phyloP scores from a whole-genome alignment of 2,888 invertebrate genomes.

The Trimorus sp. region DNA sequence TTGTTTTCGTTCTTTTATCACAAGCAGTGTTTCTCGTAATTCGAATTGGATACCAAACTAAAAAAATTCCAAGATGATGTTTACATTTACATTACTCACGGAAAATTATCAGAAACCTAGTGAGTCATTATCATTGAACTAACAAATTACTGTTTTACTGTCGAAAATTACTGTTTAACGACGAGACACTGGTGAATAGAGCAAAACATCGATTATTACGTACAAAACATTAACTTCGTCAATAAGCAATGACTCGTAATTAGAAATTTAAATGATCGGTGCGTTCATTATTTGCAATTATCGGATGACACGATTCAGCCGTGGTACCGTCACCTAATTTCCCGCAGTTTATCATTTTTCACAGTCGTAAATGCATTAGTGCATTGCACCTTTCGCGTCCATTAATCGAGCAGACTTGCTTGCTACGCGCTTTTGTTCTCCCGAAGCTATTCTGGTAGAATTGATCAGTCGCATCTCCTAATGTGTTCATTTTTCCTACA shows the following conservation, averaged over 20 bases:
- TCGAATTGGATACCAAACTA: too few species aligned
- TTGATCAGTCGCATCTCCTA: background rate
- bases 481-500: background rate
- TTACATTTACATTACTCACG: too few species aligned
- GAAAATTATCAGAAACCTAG: too few species aligned
- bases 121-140: too few species aligned
- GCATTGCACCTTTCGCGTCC: background rate
- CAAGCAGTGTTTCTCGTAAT: too few species aligned
- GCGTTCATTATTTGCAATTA: constrained; percentile 50
- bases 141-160: too few species aligned
- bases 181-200: too few species aligned
- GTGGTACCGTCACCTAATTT: constrained; percentile 26
- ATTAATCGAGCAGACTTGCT: background rate
- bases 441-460: background rate
- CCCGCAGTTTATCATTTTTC: constrained; percentile 49
- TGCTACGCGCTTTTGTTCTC: background rate
- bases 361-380: constrained; percentile 19
- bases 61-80: too few species aligned
- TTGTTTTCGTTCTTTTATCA: background rate
- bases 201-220: constrained; percentile 37
- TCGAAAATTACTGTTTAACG: too few species aligned
- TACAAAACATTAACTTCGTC: constrained; percentile 46
- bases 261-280: constrained; percentile 49
- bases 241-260: constrained; percentile 52
- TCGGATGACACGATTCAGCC: constrained; percentile 13